These are phyloP conservation scores for Eira barbara DNA, from an alignment of 2,113 vertebrate species.

Conservation along the genomic window DNA sequence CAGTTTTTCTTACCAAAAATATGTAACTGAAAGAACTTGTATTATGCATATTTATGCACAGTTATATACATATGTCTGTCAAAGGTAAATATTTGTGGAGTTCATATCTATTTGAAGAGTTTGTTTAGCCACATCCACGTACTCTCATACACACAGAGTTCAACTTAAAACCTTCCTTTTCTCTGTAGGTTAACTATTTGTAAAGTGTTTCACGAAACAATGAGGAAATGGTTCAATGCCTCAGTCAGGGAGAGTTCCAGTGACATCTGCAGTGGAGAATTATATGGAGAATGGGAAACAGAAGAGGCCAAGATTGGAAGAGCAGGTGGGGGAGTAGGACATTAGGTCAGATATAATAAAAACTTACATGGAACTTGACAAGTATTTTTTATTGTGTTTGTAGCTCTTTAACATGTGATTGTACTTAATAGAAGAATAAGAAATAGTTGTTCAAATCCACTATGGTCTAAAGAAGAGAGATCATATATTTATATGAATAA, in stretches of 20 bases:
- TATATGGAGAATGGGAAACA: slow-evolving; percentile 68
- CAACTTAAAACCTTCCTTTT: slow-evolving; percentile 75
- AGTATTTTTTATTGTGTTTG: slow-evolving; percentile 34
- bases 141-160: slow-evolving; percentile 50
- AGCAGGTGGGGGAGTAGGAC: slow-evolving; percentile 72
- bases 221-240: slow-evolving; percentile 65
- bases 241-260: slow-evolving; percentile 73
- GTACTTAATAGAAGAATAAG: slow-evolving; percentile 20
- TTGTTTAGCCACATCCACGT: slow-evolving; percentile 32
- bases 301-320: slow-evolving; percentile 72
- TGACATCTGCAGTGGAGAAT: slow-evolving; percentile 68
- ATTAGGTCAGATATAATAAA: slow-evolving; percentile 62
- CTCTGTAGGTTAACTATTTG: slow-evolving; percentile 75
- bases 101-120: slow-evolving; percentile 30
- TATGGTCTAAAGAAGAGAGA: not conserved
- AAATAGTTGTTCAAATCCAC: slow-evolving; percentile 18
- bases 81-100: slow-evolving; percentile 25
- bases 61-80: slow-evolving; percentile 6
- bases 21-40: slow-evolving; percentile 6
- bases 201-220: slow-evolving; percentile 71
- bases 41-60: not conserved
- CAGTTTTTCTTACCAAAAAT: slow-evolving; percentile 16
- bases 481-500: slow-evolving; percentile 21
- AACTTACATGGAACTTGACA: slow-evolving; percentile 24
- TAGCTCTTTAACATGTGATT: slow-evolving; percentile 45